A percentile compares a stretch with the other conserved stretches of the same genome.
phyloP scores from a whole-genome alignment of 2,888 invertebrate species.

The Sceliomorpha sp. region DNA sequence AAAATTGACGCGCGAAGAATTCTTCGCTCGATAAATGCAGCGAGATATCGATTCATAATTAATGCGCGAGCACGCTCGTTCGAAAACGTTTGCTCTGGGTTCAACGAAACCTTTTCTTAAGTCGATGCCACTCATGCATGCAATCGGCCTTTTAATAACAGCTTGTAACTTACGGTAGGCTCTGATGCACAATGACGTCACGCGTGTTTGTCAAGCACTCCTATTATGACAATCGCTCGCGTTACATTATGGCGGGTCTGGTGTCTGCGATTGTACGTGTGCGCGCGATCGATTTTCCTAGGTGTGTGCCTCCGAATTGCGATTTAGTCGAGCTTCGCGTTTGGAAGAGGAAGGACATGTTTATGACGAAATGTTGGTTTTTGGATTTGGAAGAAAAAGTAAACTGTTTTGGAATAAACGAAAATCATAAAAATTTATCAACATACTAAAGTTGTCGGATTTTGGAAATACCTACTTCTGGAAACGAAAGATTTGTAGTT shows the following conservation, averaged over 20 bases:
- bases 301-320: slow-evolving; percentile 23
- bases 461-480: too few relatives aligned
- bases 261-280: neutral
- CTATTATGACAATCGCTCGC: slow-evolving; percentile 14
- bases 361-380: too few relatives aligned
- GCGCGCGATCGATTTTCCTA: too few relatives aligned
- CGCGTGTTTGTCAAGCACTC: slow-evolving; percentile 13
- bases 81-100: slow-evolving; percentile 13
- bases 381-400: too few relatives aligned
- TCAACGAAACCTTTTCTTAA: slow-evolving; percentile 16
- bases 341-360: too few relatives aligned
- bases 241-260: slow-evolving; percentile 4
- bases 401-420: too few relatives aligned
- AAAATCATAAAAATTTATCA: too few relatives aligned
- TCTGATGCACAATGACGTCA: slow-evolving; percentile 15
- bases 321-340: too few relatives aligned
- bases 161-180: slow-evolving; percentile 14
- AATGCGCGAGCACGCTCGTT: slow-evolving; percentile 11
- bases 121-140: slow-evolving; percentile 15
- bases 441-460: too few relatives aligned
- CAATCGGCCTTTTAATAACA: slow-evolving; percentile 18
- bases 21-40: slow-evolving; percentile 1
- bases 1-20: slow-evolving; percentile 5
- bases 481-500: too few relatives aligned
- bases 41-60: slow-evolving; percentile 13